Conservation (phyloP, 1,140 invertebrate species). For the Diuraphis noxia region DNA sequence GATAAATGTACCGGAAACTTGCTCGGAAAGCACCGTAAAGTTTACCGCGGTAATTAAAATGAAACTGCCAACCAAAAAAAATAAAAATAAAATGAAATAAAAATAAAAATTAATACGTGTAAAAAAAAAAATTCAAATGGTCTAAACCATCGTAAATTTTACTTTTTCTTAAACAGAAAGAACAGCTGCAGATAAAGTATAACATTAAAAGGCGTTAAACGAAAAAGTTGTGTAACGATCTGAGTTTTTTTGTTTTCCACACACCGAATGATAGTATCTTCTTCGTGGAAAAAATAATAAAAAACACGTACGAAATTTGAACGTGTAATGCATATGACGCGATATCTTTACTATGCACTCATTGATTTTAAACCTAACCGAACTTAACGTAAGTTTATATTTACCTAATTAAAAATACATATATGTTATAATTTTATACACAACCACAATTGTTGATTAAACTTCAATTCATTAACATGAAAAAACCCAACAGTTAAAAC, state of each 20-base stretch:
- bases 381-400: neutral
- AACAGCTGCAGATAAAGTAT: constrained; percentile 51
- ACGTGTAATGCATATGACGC: neutral
- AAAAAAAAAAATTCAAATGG: constrained; percentile 39
- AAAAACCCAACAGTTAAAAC: neutral
- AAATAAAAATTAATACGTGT: constrained; percentile 49
- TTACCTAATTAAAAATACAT: neutral
- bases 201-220: constrained; percentile 41
- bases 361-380: neutral
- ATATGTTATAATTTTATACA: neutral
- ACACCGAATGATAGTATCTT: neutral
- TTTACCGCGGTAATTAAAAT: constrained; percentile 53
- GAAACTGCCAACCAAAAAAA: constrained; percentile 38
- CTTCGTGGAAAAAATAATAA: neutral
- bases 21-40: constrained; percentile 42
- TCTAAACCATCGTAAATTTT: constrained; percentile 38
- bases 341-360: neutral
- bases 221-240: constrained; percentile 34
- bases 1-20: constrained; percentile 54
- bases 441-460: neutral
- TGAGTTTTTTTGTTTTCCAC: constrained; percentile 31
- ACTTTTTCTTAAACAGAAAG: constrained; percentile 44
- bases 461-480: neutral
- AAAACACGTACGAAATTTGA: constrained; percentile 15
- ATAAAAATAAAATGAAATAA: constrained; percentile 11